A percentile compares a stretch with the other conserved stretches of the same genome.
Conservation (phyloP, 92 coral and sea anemone genomes). For the Zoanthus gigantus region DNA sequence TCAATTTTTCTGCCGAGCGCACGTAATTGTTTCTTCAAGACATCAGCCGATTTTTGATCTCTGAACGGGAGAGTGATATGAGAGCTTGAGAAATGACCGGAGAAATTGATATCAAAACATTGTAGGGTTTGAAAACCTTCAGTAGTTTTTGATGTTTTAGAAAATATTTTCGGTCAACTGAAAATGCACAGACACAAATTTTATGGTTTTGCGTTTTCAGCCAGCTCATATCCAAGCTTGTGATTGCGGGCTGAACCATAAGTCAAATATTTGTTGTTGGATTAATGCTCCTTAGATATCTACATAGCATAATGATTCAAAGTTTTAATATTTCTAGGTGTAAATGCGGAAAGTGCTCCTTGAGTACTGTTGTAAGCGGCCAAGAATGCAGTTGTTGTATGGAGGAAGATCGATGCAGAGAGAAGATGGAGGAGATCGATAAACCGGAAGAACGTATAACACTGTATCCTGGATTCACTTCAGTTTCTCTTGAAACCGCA, state of each 20-base stretch:
- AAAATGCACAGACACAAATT: background rate
- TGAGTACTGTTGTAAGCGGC: conserved; percentile 23
- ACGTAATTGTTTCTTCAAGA: no score
- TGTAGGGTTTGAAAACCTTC: conserved; percentile 30
- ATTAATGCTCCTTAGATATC: background rate
- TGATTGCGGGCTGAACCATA: background rate
- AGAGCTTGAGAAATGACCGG: conserved; percentile 11
- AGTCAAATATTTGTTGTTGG: background rate
- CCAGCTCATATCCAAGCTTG: background rate
- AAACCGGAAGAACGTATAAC: conserved; percentile 45
- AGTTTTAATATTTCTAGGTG: background rate
- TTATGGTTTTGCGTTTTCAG: background rate
- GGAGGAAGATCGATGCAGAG: conserved; percentile 45
- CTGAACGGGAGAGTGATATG: background rate
- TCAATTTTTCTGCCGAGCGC: no score
- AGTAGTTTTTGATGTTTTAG: background rate
- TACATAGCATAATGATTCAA: background rate
- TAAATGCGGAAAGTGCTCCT: conserved; percentile 32
- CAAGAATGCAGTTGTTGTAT: conserved; percentile 59
- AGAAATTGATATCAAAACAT: conserved; percentile 36
- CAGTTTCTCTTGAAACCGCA: conserved; percentile 62
- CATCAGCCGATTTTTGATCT: no score
- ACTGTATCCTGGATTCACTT: conserved; percentile 61
- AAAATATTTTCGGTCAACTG: background rate
- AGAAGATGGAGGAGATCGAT: conserved; percentile 42